phyloP scores from a whole-genome alignment of 2,888 invertebrate genomes.

The Gastrophysa polygoni region DNA sequence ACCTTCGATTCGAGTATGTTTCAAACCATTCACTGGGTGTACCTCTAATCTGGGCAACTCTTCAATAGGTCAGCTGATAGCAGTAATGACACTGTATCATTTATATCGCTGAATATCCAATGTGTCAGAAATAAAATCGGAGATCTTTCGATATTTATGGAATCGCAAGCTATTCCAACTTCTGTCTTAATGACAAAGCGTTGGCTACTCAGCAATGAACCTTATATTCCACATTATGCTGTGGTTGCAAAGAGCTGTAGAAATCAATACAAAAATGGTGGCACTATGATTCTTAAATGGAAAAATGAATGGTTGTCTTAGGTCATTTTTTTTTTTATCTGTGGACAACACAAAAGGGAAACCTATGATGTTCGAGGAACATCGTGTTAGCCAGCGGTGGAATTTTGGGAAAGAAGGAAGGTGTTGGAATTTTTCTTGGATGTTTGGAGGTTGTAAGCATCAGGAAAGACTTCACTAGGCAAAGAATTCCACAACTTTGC shows the following conservation, averaged over 20 bases:
- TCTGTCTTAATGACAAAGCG: slow-evolving; percentile 6
- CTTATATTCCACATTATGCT: slow-evolving; percentile 4
- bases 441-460: too few relatives aligned
- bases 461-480: too few relatives aligned
- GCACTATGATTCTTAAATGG: slow-evolving; percentile 1
- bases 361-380: too few relatives aligned
- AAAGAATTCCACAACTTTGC: too few relatives aligned
- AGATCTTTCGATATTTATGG: slow-evolving; percentile 9
- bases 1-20: too few relatives aligned
- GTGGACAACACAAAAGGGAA: too few relatives aligned
- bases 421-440: too few relatives aligned
- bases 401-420: too few relatives aligned
- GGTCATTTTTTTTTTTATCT: too few relatives aligned
- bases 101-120: slow-evolving; percentile 12
- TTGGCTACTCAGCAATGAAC: slow-evolving; percentile 9
- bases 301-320: background rate
- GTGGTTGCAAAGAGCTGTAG: slow-evolving; percentile 7
- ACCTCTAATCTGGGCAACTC: background rate
- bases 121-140: slow-evolving; percentile 6
- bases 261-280: slow-evolving; percentile 5
- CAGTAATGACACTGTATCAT: background rate
- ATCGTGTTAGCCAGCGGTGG: too few relatives aligned
- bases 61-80: background rate
- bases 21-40: too few relatives aligned
- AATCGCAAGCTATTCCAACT: slow-evolving; percentile 1